Evolutionary conservation across 1,140 invertebrate species (phyloP), one percentile per base, ranked within the genome.

Genomic region (Pantala flavescens): DNA sequence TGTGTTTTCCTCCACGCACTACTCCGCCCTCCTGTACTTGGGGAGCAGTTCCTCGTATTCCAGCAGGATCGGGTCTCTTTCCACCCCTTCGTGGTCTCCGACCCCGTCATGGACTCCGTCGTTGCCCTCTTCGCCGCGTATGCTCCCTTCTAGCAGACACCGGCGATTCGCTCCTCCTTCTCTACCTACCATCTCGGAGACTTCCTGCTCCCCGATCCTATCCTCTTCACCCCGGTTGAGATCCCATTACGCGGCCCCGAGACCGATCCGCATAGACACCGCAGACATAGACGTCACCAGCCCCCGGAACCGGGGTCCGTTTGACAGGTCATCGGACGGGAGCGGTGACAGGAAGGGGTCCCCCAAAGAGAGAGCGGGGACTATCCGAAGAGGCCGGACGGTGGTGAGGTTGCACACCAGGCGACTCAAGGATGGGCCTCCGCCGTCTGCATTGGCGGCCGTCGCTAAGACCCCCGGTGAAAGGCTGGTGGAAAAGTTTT

Each of bases 251-350:
- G 24, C 43, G 63, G 23, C 70, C 71, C 74, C 85, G 1, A 84
- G 86, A 70, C 89, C 89, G 9, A 86, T 90, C 21, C 84, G 85
- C 76, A 91, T 93, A 42, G 91, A 93, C 79, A 93, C 92, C 7
- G 90, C 91, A 0, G 90, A 93, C 79, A 94, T 94, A 77, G 92
- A 94, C 81, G 91, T 94, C 12, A 72, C 63, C 71, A 21, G 0
- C 71, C 71, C 43, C 70, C 71, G n/a, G 36, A 36, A 9, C 28
- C 0, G 90, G 90, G 2, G 84, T 85, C 0, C 83, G 84, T 0
- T 83, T 87, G 70, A 87, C 78, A 77, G 23, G 76, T 76, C 21
- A 77, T 74, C 74, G 75, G 73, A 23, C n/a, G 23, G 19, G 16
- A 42, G 5, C 5, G 71, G 71, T 3, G 63, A n/a, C 23, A 23